Conservation (phyloP, 2,113 vertebrate genomes). For the Sisor rabdophorus region DNA sequence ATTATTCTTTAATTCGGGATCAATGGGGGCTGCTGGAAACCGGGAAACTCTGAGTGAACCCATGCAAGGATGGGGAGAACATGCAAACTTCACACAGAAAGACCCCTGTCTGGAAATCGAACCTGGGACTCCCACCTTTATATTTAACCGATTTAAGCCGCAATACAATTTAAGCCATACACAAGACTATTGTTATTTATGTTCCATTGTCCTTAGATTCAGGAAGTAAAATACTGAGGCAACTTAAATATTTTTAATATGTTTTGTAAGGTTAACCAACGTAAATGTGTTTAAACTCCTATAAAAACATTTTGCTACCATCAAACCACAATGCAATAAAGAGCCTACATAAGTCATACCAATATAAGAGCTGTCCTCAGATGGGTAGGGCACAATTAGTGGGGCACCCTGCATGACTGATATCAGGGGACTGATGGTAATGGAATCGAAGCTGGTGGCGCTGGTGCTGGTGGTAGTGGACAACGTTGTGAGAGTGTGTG, state of each 20-base stretch:
- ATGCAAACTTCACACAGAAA: no score
- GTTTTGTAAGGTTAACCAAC: neutral
- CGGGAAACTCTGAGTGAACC: no score
- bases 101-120: no score
- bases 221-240: neutral
- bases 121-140: no score
- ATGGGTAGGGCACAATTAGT: constrained; percentile 59
- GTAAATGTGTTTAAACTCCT: neutral
- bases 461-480: constrained; percentile 42
- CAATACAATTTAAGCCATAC: no score
- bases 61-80: no score
- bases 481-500: constrained; percentile 19
- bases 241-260: neutral
- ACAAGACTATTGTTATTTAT: no score
- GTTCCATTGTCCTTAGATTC: neutral
- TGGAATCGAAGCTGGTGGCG: constrained; percentile 33
- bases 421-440: constrained; percentile 18
- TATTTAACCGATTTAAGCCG: no score
- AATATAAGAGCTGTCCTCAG: constrained; percentile 66
- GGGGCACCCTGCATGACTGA: constrained; percentile 58
- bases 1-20: no score
- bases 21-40: no score
- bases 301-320: neutral
- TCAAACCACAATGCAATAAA: neutral
- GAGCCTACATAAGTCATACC: constrained; percentile 63